Evolutionary conservation across 2,888 invertebrate species (phyloP), one percentile per base, ranked within the genome.

Genomic region (Drosophila macrospina): DNA sequence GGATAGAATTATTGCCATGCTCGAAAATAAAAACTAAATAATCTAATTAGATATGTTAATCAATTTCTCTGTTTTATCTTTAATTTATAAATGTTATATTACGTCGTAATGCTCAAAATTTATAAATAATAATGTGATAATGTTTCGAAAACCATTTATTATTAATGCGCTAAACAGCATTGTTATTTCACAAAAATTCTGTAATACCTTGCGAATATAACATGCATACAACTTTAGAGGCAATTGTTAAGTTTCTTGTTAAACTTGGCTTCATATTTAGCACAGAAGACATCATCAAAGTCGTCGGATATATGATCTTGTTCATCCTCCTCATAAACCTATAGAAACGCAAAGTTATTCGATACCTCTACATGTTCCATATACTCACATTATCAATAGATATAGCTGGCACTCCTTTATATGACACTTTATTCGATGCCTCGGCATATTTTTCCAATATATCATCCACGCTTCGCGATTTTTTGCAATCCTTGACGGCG

Each of bases 341-440:
- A 42, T 28, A 3, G 3, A 45, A 42, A 59, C 4, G 11, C 0
- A 6, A 15, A 8, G 5, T 26, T 13, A 32, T 0, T 13, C 2
- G 3, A 15, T 2, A 10, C 1, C 0, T 11, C 4, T 4, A 8
- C 0, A n/a, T n/a, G 8, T 5, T 28, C 2, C 1, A 11, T 15
- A 0, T n/a, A 84, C 88, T 85, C 73, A 91, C 92, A 61, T 85
- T 84, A 55, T 91, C 88, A 16, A 92, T 51, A 8, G 74, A 71
- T 13, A 92, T 75, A 2, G 91, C 85, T 13, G 92, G 92, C 0
- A 92, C 89, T 63, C 90, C 92, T 0, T 44, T 32, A 34, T 89
- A 74, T 28, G 79, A 30, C 39, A 91, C 75, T 11, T 78, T 50
- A 32, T 74, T 68, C 1, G 92, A 91, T 44, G 77, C 74, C 6